Base-by-base conservation (phyloP, 2,888 invertebrate species). In the Clunio marinus region DNA sequence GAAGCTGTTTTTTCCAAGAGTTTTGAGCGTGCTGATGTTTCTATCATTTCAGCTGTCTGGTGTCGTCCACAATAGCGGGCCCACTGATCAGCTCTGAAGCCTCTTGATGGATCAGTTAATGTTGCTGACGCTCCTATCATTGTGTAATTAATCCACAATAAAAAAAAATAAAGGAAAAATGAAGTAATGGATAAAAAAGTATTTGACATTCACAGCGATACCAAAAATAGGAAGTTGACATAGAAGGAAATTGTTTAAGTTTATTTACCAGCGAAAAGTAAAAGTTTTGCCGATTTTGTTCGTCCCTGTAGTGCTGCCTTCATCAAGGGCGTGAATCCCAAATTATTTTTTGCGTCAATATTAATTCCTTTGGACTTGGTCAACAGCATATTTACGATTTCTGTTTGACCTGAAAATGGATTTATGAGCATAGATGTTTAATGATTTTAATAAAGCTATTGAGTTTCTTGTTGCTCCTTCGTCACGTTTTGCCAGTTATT, bases 271-370 rank as follows among this genome's bases (percentile, higher is more conserved):
- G 88, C 88, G 74, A 86, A 85, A n/a, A 89, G 78, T 20, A 89
- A 78, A 69, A 87, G 80, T 79, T 88, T 88, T 71, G 88, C 87
- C 78, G 88, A 88, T 75, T 86, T 85, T 59, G 86, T 86, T 69
- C 88, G 80, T 7, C 89, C 89, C 76, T 89, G 89, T 20, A 89
- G 80, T 2, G 88, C 88, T 1, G 89, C 88, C 75, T 89, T 89
- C 85, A 86, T 86, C 59, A 89, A 78, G 1, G 88, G 86, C 1
- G 88, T 88, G 75, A 88, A 86, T 10, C 89, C 88, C 68, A 86
- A 80, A 71, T 82, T 79, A 76, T 88, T 89, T 72, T 86, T 80
- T 17, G 85, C 84, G 76, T 89, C 88, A 65, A 88, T 83, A 73
- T 87, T 83, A 66, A 89, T 81, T 55, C 83, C 83, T 68, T 84